phyloP scores from a whole-genome alignment of 2,113 vertebrate genomes.

The Halcyon senegalensis region DNA sequence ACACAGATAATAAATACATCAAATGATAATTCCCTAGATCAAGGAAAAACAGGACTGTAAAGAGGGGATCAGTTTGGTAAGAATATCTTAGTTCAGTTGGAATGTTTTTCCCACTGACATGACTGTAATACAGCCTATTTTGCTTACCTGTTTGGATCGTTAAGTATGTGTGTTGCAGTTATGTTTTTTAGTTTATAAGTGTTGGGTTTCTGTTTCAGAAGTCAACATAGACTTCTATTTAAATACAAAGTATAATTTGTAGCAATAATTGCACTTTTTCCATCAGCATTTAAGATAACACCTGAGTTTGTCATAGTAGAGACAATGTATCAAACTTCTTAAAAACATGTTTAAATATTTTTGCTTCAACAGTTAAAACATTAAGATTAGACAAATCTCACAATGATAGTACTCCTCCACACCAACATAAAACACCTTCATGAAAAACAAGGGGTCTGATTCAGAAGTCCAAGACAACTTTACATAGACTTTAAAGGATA shows the following conservation, averaged over 20 bases:
- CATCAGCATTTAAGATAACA: not conserved
- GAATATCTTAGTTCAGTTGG: slow-evolving; percentile 56
- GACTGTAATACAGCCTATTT: not conserved
- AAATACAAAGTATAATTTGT: not conserved
- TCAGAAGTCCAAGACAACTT: slow-evolving; percentile 13
- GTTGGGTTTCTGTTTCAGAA: not conserved
- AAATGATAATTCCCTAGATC: slow-evolving; percentile 60
- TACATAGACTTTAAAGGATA: not conserved
- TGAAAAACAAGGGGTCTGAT: not conserved
- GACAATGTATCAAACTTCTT: not conserved
- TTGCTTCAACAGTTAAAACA: not conserved
- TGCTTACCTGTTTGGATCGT: not conserved
- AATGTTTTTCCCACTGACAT: not conserved
- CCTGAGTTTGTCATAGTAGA: not conserved
- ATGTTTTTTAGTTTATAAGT: not conserved
- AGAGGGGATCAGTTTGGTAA: slow-evolving; percentile 63
- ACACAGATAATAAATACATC: slow-evolving; percentile 50
- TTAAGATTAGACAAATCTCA: not conserved
- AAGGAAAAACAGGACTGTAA: slow-evolving; percentile 62
- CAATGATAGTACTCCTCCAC: not conserved
- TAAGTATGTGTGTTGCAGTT: not conserved
- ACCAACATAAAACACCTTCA: not conserved
- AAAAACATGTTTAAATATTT: not conserved
- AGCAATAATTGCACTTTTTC: not conserved
- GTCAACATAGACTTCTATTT: not conserved